Evolutionary conservation across 2,888 invertebrate species (phyloP).

Genomic region (Limnephilus auricula): DNA sequence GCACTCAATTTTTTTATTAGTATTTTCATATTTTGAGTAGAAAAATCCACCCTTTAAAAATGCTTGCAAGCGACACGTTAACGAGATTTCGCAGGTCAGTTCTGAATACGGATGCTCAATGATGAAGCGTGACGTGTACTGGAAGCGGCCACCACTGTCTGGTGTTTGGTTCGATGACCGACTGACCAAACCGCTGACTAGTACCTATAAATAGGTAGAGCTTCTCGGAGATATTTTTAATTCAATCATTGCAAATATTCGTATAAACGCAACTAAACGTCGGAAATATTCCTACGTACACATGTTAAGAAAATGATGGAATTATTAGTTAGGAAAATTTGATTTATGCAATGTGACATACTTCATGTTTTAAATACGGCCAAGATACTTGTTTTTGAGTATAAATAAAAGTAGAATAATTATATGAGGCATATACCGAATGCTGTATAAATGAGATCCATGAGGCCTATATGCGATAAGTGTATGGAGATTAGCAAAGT

Average conservation of each 20-base stretch:
- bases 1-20: too few species aligned
- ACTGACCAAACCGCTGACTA: constrained; percentile 29
- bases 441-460: too few species aligned
- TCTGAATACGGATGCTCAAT: constrained; percentile 9
- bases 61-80: not conserved
- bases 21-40: too few species aligned
- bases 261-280: not conserved
- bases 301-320: not conserved
- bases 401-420: too few species aligned
- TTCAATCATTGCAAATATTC: constrained; percentile 31
- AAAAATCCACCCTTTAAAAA: not conserved
- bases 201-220: constrained; percentile 37
- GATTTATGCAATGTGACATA: not conserved
- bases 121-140: constrained; percentile 8
- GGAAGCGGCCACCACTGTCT: not conserved
- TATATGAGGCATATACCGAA: too few species aligned
- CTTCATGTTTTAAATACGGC: too few species aligned
- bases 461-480: too few species aligned
- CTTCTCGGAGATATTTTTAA: constrained; percentile 36
- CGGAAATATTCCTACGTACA: not conserved
- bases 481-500: too few species aligned
- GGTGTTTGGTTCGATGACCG: constrained; percentile 51
- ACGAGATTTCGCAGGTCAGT: constrained; percentile 7
- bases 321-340: not conserved
- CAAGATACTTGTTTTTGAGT: too few species aligned